Evolutionary conservation across 1,140 invertebrate genomes (phyloP), one percentile per base, ranked within the genome.

Genomic region (Euura lappo): DNA sequence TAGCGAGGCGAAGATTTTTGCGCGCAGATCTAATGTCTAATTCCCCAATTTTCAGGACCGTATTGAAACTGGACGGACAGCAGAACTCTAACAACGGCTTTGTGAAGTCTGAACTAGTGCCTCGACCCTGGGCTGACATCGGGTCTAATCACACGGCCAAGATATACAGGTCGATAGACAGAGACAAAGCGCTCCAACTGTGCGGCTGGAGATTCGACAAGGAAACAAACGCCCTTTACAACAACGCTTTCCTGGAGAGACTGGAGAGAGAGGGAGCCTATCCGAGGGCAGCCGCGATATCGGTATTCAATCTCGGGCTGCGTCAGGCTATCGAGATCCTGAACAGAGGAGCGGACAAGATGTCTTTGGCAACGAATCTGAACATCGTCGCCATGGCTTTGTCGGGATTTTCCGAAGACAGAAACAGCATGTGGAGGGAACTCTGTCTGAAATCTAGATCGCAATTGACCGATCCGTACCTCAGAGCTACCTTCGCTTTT

Each of bases 401-500:
- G 69, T 94, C 95, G 44, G 96, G 95, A 43, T 97, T 94, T 87
- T 93, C 93, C 64, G 94, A 96, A 76, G 94, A 97, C 81, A 90
- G 91, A 83, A 93, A 91, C 79, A 92, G 93, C 2, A 89, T 97
- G 81, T 98, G 96, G 95, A 88, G 91, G 72, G 93, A 94, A 88
- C 93, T 93, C 75, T 97, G 95, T 80, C 88, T 89, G 1, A 89
- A 88, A 51, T 91, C 95, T 2, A 90, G 91, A 74, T 87, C 89
- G 76, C 92, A 94, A 80, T 89, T 99, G 43, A 90, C 90, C 4
- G 94, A 98, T 90, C 94, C 97, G 2, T 98, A 98, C 88, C 90
- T 99, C 47, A 90, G 95, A 79, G 96, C 96, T 2, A 94, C 97
- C 79, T 98, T 99, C 90, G 92, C 93, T 44, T 98, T 99, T 88